A percentile compares a stretch with the other conserved stretches of the same genome.
Conservation (phyloP, 1,140 invertebrate species). For the Caenorhabditis inopinata region DNA sequence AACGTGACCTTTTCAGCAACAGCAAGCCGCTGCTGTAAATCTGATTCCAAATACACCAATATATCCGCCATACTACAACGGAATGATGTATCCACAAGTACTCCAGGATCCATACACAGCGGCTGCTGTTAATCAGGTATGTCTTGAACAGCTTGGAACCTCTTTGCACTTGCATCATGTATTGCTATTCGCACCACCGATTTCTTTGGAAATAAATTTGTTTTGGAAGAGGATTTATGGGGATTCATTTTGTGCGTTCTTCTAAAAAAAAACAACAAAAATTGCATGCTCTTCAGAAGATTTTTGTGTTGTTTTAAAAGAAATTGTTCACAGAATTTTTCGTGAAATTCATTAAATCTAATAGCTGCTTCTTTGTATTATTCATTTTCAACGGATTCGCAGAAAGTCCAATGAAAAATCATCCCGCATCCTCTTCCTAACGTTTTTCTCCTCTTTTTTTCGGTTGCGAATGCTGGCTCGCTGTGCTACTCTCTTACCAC, state of each 20-base stretch:
- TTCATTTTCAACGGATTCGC: too few species aligned
- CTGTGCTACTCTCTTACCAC: not conserved
- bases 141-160: not conserved
- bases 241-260: too few species aligned
- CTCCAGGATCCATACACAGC: conserved; percentile 33
- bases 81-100: conserved; percentile 36
- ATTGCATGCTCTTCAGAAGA: too few species aligned
- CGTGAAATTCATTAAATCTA: too few species aligned
- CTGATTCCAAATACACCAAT: conserved; percentile 29
- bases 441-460: not conserved
- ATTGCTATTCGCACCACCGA: conserved; percentile 3
- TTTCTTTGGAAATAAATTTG: not conserved
- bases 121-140: conserved; percentile 35
- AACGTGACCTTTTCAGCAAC: conserved; percentile 31
- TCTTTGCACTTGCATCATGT: not conserved
- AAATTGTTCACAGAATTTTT: too few species aligned
- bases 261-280: too few species aligned
- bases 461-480: conserved; percentile 23
- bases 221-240: not conserved
- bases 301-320: not conserved
- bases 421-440: not conserved
- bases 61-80: conserved; percentile 38
- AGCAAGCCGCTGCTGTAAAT: conserved; percentile 33
- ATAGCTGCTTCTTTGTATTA: too few species aligned
- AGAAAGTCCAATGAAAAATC: too few species aligned